Base-by-base conservation (phyloP, 2,888 invertebrate species). In the Pseudococcus viburni region DNA sequence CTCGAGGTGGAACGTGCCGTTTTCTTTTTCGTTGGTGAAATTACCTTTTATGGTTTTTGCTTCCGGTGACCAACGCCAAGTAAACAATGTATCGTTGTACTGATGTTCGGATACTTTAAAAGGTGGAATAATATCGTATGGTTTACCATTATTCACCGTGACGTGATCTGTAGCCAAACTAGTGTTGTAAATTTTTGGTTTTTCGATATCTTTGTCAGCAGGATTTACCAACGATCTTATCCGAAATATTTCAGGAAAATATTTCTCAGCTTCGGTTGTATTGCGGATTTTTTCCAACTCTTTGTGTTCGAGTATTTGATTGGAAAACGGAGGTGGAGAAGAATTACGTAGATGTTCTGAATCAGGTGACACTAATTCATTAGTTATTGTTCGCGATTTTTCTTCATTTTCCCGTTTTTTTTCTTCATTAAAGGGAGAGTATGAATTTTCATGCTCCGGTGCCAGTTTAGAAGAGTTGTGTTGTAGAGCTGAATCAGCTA, bases 1-100 rank as follows among this genome's bases (percentile, higher is more conserved):
- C 0, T 80, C 19, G 17, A 87, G 48, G 15, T 9, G 6, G 33
- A 86, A 86, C 11, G 42, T 48, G 2, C 87, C 87, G n/a, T 55
- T 87, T 33, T 55, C 39, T 22, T 87, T 77, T 33, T 26, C 22
- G 12, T 73, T 8, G 8, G 6, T 51, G 80, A 87, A 87, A 48
- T 17, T 48, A 33, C 80, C 80, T 6, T n/a, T 5, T 33, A 80
- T 77, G 4, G 87, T 15, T 5, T 87, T 46, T n/a, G 80, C 9
- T 42, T 46, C n/a, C 3, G 80, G 42, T 1, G 42, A 42, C 42
- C 42, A 42, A 6, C 42, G 39, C 80, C 80, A 80, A 12, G n/a
- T 46, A 7, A 80, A 42, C 42, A 80, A 42, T n/a, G 80, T 80
- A 80, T 80, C 26, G 12, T 73, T 80, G 42, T 42, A 42, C 2